A percentile compares a stretch with the other conserved stretches of the same genome.
Conservation (phyloP, 2,888 invertebrate genomes). For the Drosophila austrosaltans region DNA sequence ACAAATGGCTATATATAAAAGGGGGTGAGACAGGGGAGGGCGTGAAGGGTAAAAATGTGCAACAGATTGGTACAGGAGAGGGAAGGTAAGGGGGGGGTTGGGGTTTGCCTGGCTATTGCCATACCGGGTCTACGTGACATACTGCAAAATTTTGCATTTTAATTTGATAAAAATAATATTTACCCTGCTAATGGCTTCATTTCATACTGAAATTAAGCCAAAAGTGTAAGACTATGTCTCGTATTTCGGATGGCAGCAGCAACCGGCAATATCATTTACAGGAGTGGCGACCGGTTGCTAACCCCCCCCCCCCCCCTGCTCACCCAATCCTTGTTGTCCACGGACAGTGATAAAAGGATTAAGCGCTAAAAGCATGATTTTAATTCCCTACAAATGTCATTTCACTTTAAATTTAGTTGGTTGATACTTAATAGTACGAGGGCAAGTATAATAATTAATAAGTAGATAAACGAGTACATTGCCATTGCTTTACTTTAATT, state of each 20-base stretch:
- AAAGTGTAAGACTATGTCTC: conserved; percentile 46
- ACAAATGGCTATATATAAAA: conserved; percentile 69
- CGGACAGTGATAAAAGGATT: conserved; percentile 70
- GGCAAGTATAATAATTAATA: background rate
- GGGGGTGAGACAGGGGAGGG: background rate
- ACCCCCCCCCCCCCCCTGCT: background rate
- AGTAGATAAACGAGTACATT: too few relatives aligned
- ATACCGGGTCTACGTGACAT: conserved; percentile 59
- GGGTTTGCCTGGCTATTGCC: too few relatives aligned
- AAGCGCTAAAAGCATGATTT: conserved; percentile 71
- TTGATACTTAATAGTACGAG: conserved; percentile 2
- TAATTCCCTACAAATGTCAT: conserved; percentile 66
- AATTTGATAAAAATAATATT: conserved; percentile 77
- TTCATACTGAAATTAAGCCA: conserved; percentile 39
- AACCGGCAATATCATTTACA: conserved; percentile 54
- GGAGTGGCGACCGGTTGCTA: conserved; percentile 34
- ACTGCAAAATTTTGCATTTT: conserved; percentile 66
- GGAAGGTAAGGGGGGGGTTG: conserved; percentile 11
- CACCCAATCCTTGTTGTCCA: conserved; percentile 6
- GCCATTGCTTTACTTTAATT: too few relatives aligned
- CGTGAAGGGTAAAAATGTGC: conserved; percentile 46
- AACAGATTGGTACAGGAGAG: conserved; percentile 40
- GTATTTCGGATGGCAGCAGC: conserved; percentile 46
- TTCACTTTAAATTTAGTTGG: conserved; percentile 43
- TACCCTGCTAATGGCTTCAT: conserved; percentile 75